Percentiles rank a stretch among this genome's conserved stretches.
These are phyloP conservation scores for Drosophila formosana DNA, from an alignment of 2,888 invertebrate species.

Conservation along the genomic window DNA sequence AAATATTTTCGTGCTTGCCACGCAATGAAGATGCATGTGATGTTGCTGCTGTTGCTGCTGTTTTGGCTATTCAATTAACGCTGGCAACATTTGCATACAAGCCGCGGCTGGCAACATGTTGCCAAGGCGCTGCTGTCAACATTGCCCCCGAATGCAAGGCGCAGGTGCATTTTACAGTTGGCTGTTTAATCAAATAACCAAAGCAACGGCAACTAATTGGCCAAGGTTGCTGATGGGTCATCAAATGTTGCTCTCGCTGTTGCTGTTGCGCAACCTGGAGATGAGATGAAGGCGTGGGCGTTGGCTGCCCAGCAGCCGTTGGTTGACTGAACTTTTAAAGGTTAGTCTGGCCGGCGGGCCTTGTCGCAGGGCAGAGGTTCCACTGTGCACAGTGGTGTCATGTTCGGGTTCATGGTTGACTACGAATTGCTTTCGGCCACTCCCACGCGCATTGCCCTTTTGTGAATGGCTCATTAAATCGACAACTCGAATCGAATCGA, in stretches of 20 bases:
- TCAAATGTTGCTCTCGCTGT: constrained; percentile 46
- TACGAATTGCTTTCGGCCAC: constrained; percentile 26
- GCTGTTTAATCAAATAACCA: constrained; percentile 45
- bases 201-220: constrained; percentile 61
- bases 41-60: constrained; percentile 6
- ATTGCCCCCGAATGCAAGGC: constrained; percentile 17
- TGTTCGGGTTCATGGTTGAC: constrained; percentile 55
- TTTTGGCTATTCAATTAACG: constrained; percentile 32
- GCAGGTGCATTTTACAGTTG: constrained; percentile 27
- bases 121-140: constrained; percentile 30
- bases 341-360: constrained; percentile 32
- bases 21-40: constrained; percentile 34
- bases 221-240: constrained; percentile 63
- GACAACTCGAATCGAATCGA: constrained; percentile 9
- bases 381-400: constrained; percentile 4
- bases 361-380: constrained; percentile 46
- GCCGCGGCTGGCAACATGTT: constrained; percentile 46
- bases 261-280: constrained; percentile 26
- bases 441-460: constrained; percentile 58
- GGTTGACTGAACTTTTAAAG: constrained; percentile 60
- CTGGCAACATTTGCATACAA: constrained; percentile 46
- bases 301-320: constrained; percentile 24
- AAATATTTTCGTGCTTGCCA: constrained; percentile 44
- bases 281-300: constrained; percentile 5
- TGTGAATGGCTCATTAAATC: constrained; percentile 53